Evolutionary conservation across 2,888 invertebrate genomes (phyloP).

Genomic region (Brachylomia viminalis): DNA sequence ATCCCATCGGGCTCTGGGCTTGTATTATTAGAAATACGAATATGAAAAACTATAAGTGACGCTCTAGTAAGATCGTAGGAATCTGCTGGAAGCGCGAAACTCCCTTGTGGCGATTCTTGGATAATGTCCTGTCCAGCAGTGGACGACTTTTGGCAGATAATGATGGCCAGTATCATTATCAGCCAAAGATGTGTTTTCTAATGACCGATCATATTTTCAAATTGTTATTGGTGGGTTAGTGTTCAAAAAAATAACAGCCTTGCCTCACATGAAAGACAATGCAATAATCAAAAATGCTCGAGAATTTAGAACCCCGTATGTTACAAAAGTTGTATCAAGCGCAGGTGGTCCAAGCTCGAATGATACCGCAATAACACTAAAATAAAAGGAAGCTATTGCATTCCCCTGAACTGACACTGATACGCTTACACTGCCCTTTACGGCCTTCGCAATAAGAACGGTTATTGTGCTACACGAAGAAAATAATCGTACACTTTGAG

Average conservation of each 20-base stretch:
- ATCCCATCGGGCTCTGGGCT: too few relatives aligned
- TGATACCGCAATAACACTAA: conserved; percentile 83
- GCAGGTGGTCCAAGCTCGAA: conserved; percentile 77
- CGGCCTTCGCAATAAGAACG: conserved; percentile 48
- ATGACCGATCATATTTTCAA: not conserved
- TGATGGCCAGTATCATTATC: not conserved
- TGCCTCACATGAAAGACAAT: not conserved
- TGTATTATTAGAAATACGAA: too few relatives aligned
- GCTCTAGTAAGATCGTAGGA: not conserved
- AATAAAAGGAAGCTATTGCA: conserved; percentile 82
- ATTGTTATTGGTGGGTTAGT: not conserved
- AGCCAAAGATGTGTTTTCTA: not conserved
- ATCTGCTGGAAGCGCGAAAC: not conserved
- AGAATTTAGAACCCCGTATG: conserved; percentile 41
- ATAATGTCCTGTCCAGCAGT: not conserved
- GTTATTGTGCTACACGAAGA: conserved; percentile 36
- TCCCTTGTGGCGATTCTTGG: not conserved
- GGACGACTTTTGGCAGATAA: not conserved
- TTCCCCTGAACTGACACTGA: conserved; percentile 70
- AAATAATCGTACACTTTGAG: conserved; percentile 42
- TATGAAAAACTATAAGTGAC: not conserved
- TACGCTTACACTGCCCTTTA: conserved; percentile 65
- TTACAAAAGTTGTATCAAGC: conserved; percentile 70
- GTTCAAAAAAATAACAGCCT: not conserved
- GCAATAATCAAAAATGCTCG: not conserved